Conservation (phyloP, 2,113 vertebrate genomes). For the Rana temporaria region DNA sequence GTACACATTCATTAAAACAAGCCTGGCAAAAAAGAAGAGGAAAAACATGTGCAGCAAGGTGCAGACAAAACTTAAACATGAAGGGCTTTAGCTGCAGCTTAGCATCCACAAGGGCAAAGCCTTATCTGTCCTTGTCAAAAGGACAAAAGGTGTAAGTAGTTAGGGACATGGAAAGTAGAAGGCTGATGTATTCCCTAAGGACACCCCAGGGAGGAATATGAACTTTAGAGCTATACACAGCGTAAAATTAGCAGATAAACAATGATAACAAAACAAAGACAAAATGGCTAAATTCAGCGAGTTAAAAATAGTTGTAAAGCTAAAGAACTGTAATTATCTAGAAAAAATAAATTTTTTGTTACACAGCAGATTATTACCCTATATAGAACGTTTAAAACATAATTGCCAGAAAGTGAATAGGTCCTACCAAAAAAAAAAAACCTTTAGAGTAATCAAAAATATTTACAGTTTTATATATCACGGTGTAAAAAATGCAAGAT, state of each 20-base stretch:
- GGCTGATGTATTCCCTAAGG: conserved; percentile 35
- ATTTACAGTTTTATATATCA: too few species aligned
- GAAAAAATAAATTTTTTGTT: too few species aligned
- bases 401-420: too few species aligned
- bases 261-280: conserved; percentile 1
- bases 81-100: conserved; percentile 31
- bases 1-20: conserved; percentile 16
- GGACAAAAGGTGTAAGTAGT: conserved; percentile 53
- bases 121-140: conserved; percentile 52
- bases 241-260: conserved; percentile 22
- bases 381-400: too few species aligned
- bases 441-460: too few species aligned
- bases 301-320: too few species aligned
- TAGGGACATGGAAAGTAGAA: conserved; percentile 40
- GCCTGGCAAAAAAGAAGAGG: neutral
- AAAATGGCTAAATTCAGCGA: neutral
- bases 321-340: too few species aligned
- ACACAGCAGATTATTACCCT: too few species aligned
- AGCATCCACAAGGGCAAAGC: conserved; percentile 10
- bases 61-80: conserved; percentile 31
- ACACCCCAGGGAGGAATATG: conserved; percentile 20
- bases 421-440: neutral
- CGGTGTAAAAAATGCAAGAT: too few species aligned
- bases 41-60: conserved; percentile 5
- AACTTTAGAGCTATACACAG: conserved; percentile 18